Percentiles rank a stretch among this genome's conserved stretches.
Conservation (phyloP, 2,113 vertebrate genomes). For the Nyctereutes procyonoides region DNA sequence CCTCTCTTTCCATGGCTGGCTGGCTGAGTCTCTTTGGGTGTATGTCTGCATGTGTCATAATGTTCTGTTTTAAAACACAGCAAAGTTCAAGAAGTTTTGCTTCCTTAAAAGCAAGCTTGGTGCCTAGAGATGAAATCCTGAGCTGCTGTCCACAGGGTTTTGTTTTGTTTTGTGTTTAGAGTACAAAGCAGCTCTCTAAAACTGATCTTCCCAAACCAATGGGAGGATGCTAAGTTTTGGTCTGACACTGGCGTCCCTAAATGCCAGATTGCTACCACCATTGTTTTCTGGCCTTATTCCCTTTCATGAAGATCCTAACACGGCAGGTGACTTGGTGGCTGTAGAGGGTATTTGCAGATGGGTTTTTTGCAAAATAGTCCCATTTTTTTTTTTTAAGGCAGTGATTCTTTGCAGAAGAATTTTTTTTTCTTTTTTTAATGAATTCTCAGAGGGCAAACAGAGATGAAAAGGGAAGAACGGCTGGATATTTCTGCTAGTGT, state of each 20-base stretch:
- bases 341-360: conserved; percentile 49
- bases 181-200: conserved; percentile 64
- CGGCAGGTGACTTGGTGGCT: conserved; percentile 67
- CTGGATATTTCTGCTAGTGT: conserved; percentile 69
- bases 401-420: conserved; percentile 55
- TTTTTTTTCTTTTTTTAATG: conserved; percentile 3
- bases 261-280: conserved; percentile 57
- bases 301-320: conserved; percentile 69
- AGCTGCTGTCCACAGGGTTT: conserved; percentile 63
- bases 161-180: conserved; percentile 62
- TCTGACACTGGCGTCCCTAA: conserved; percentile 56
- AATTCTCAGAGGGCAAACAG: conserved; percentile 41
- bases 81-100: conserved; percentile 80
- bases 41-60: conserved; percentile 55
- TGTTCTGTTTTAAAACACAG: conserved; percentile 72
- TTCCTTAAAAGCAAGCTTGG: conserved; percentile 75
- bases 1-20: not conserved
- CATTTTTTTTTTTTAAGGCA: not conserved
- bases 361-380: not conserved
- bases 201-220: conserved; percentile 59
- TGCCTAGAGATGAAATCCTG: conserved; percentile 77
- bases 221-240: conserved; percentile 48
- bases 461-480: conserved; percentile 56
- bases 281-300: conserved; percentile 44
- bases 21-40: conserved; percentile 36